Conservation (phyloP, 2,113 vertebrate genomes). For the Mirza zaza region DNA sequence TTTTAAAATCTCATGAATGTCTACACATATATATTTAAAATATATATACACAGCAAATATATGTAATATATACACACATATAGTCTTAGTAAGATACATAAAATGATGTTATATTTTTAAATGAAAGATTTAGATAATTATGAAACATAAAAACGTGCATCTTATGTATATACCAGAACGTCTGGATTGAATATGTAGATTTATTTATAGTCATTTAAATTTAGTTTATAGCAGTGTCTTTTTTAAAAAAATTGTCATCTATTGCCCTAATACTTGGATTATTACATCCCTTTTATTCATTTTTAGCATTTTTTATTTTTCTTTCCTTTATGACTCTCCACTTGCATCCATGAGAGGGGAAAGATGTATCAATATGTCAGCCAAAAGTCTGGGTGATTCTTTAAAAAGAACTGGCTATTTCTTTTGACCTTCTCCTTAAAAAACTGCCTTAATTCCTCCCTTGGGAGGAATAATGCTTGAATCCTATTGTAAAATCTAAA, state of each 20-base stretch:
- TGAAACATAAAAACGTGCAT: neutral
- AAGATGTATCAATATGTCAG: constrained; percentile 4
- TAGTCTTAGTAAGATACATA: neutral
- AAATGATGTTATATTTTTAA: neutral
- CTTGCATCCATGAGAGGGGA: neutral
- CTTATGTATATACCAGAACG: neutral
- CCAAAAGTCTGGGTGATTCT: neutral
- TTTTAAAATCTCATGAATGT: neutral
- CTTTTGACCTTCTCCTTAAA: constrained; percentile 37
- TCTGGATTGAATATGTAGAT: neutral
- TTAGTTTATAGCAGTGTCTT: neutral
- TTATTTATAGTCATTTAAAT: constrained; percentile 21
- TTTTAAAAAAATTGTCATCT: neutral
- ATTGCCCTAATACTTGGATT: neutral
- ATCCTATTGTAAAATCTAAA: constrained; percentile 56
- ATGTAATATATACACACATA: neutral
- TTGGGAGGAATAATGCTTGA: constrained; percentile 41
- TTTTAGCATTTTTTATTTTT: constrained; percentile 39
- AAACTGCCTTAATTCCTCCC: neutral
- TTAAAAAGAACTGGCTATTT: constrained; percentile 31
- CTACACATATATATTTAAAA: neutral
- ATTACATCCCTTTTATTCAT: constrained; percentile 10
- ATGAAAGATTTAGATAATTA: neutral
- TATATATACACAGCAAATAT: neutral
- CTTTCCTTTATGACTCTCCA: neutral